phyloP scores from a whole-genome alignment of 1,140 invertebrate genomes.

The Thrips palmi region DNA sequence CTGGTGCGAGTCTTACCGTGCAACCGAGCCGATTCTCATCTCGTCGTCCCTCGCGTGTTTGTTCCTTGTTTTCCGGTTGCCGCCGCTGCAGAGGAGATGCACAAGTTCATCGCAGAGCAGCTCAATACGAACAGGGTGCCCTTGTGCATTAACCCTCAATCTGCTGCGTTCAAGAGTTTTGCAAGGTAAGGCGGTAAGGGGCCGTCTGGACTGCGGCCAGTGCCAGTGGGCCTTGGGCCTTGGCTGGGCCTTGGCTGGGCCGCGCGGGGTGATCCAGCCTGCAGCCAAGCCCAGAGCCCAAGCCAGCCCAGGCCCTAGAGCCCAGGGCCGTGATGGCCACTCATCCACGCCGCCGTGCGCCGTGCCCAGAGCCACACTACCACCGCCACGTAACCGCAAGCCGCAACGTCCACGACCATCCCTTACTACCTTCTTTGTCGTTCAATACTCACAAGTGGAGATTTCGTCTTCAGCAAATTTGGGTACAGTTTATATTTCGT shows the following conservation, averaged over 20 bases:
- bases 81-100: conserved; percentile 88
- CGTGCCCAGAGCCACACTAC: no score
- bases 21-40: neutral
- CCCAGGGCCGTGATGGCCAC: no score
- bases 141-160: conserved; percentile 97
- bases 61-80: conserved; percentile 22
- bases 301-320: neutral
- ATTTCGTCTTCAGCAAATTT: no score
- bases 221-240: neutral
- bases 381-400: no score
- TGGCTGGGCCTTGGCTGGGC: neutral
- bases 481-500: no score
- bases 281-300: neutral
- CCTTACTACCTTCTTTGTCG: no score
- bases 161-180: conserved; percentile 97
- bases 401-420: no score
- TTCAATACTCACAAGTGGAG: no score
- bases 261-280: neutral
- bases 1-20: neutral
- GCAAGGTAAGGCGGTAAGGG: conserved; percentile 66
- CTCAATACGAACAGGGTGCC: conserved; percentile 80
- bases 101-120: conserved; percentile 95
- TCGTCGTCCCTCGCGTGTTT: neutral
- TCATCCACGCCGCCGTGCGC: no score
- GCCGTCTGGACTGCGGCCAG: conserved; percentile 10